A percentile compares a stretch with the other conserved stretches of the same genome.
phyloP scores from a whole-genome alignment of 2,113 vertebrate genomes.

The Isichthys henryi region DNA sequence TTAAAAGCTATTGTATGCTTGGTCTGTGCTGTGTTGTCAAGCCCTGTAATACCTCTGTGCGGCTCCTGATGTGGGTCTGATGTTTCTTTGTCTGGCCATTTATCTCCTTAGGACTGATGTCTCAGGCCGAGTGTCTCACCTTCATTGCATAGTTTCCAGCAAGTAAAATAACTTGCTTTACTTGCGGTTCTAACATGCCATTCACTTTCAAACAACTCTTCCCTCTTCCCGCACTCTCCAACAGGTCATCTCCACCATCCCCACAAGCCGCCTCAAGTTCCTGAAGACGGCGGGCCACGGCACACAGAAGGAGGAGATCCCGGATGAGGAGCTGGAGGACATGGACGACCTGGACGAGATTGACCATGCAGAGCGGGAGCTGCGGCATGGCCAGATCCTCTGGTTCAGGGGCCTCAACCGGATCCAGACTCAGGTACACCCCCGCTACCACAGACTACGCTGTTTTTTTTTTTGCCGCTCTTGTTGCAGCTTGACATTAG shows the following conservation, averaged over 20 bases:
- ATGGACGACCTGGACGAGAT: conserved; percentile 94
- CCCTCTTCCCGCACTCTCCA: too few relatives aligned
- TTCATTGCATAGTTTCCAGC: background rate
- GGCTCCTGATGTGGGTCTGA: background rate
- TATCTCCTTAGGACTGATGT: background rate
- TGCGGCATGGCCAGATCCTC: conserved; percentile 94
- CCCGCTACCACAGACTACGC: background rate
- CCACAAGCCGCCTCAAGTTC: conserved; percentile 94
- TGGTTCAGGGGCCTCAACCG: conserved; percentile 99
- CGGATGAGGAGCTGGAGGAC: conserved; percentile 83
- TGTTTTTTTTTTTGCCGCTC: background rate
- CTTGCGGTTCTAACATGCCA: background rate
- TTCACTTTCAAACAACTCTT: background rate
- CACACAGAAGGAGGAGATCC: conserved; percentile 95
- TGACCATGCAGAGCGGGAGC: conserved; percentile 91
- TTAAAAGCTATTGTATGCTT: background rate
- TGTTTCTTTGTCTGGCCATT: background rate
- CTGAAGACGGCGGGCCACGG: conserved; percentile 94
- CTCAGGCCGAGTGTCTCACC: background rate
- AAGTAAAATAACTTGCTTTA: background rate
- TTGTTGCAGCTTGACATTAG: conserved; percentile 26
- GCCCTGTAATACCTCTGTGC: background rate
- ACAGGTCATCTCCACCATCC: conserved; percentile 91
- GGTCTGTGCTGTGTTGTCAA: background rate
- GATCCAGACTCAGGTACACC: conserved; percentile 97